Evolutionary conservation across 1,140 invertebrate species (phyloP), one percentile per base, ranked within the genome.

Genomic region (Scaptodrosophila lebanonensis): DNA sequence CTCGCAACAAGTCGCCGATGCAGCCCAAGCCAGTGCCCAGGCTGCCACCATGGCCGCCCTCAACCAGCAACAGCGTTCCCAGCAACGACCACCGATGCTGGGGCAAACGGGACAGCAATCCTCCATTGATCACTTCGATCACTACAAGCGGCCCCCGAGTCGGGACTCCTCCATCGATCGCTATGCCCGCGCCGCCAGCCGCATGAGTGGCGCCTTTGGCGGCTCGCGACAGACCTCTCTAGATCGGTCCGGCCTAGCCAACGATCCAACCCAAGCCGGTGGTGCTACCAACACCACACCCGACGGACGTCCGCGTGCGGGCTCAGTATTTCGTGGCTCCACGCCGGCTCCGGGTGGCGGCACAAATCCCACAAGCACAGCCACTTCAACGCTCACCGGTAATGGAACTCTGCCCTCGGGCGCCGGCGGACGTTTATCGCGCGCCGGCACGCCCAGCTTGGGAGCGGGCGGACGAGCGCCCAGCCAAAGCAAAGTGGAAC

Each of bases 111-210:
- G 87, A 4, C 89, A 90, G 66, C 89, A 90, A 75, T 87, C 91
- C 1, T 91, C 91, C 22, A 92, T 92, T 62, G 91, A 92, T 69
- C 91, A 92, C 77, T 92, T 98, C 86, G 96, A 98, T 88, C 97
- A 98, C 84, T 99, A 98, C 84, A 95, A 96, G 86, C 90, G 93
- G 79, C 93, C 95, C 45, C 94, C 94, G 1, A 95, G 94, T 88
- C 89, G 95, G 82, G 95, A 96, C 82, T 93, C 93, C 61, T 96
- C 94, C 64, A 93, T 95, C 27, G 95, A 96, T 88, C 90, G 94
- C 50, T 95, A 94, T 79, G 90, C 91, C 1, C 88, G 92, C 57
- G 91, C 91, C 13, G 88, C 89, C 2, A 90, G 89, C 40, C 75
- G 89, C 32, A 53, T 89, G 48, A 87, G 88, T 50, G 88, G 89